Evolutionary conservation across 2,113 vertebrate species (phyloP).

Genomic region (Zapus hudsonius): DNA sequence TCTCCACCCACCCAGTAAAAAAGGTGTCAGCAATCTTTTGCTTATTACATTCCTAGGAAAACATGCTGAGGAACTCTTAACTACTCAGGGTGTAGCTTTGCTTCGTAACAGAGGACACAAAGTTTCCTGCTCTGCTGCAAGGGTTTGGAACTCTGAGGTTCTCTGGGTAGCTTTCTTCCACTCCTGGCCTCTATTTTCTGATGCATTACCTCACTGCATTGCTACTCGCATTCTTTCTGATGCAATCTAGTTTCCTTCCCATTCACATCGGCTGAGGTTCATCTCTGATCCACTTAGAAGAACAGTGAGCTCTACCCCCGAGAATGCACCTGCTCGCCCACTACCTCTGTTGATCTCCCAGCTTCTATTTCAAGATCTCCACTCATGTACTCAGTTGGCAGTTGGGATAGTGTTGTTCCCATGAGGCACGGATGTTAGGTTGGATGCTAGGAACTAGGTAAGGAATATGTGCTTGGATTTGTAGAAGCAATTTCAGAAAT

Average conservation of each 20-base stretch:
- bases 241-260: conserved; percentile 90
- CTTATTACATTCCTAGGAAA: conserved; percentile 23
- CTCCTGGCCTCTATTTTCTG: conserved; percentile 86
- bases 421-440: conserved; percentile 84
- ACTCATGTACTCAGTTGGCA: conserved; percentile 79
- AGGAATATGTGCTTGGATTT: conserved; percentile 78
- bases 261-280: conserved; percentile 91
- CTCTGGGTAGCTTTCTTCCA: conserved; percentile 62
- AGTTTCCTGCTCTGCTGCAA: not conserved
- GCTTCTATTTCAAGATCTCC: conserved; percentile 94
- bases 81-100: not conserved
- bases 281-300: conserved; percentile 94
- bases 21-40: conserved; percentile 51
- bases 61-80: not conserved
- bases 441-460: conserved; percentile 67
- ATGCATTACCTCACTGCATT: conserved; percentile 88
- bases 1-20: not conserved
- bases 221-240: conserved; percentile 84
- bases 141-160: not conserved
- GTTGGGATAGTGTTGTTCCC: conserved; percentile 78
- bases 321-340: conserved; percentile 92
- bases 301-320: conserved; percentile 92
- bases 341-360: conserved; percentile 92
- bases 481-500: conserved; percentile 59
- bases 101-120: not conserved